phyloP scores from a whole-genome alignment of 2,113 vertebrate genomes.

The Pica pica region DNA sequence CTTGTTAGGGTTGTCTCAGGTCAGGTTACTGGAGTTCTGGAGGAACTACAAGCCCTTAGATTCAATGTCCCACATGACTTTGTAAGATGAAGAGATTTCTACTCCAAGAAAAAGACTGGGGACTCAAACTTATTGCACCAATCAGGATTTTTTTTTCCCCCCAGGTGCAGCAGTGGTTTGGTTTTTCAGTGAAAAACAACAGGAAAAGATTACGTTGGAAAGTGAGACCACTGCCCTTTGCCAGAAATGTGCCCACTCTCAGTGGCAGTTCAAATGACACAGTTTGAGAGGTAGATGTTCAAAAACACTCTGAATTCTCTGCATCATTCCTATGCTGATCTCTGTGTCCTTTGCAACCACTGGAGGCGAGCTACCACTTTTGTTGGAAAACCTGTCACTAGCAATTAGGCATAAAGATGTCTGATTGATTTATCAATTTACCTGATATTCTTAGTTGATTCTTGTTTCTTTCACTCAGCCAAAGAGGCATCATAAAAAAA shows the following conservation, averaged over 20 bases:
- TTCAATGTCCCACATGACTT: not conserved
- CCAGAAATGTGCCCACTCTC: not conserved
- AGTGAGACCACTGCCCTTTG: not conserved
- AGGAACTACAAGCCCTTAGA: not conserved
- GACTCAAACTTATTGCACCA: not conserved
- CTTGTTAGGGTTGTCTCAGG: not conserved
- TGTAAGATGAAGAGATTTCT: not conserved
- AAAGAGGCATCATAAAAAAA: not conserved
- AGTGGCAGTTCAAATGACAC: not conserved
- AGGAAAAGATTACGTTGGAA: not conserved
- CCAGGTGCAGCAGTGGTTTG: not conserved
- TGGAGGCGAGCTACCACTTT: not conserved
- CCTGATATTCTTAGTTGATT: not conserved
- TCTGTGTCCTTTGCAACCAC: not conserved
- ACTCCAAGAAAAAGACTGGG: not conserved
- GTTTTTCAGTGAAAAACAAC: not conserved
- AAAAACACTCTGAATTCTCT: not conserved
- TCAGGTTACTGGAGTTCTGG: not conserved
- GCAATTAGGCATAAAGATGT: not conserved
- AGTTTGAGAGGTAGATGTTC: rapidly evolving
- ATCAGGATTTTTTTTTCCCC: not conserved
- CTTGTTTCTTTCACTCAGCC: not conserved
- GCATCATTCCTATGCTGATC: not conserved
- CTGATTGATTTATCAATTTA: not conserved
- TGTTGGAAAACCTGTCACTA: not conserved